A percentile compares a stretch with the other conserved stretches of the same genome.
These are phyloP conservation scores for Nyleta sp. DNA, from an alignment of 2,888 invertebrate genomes.

Conservation along the genomic window DNA sequence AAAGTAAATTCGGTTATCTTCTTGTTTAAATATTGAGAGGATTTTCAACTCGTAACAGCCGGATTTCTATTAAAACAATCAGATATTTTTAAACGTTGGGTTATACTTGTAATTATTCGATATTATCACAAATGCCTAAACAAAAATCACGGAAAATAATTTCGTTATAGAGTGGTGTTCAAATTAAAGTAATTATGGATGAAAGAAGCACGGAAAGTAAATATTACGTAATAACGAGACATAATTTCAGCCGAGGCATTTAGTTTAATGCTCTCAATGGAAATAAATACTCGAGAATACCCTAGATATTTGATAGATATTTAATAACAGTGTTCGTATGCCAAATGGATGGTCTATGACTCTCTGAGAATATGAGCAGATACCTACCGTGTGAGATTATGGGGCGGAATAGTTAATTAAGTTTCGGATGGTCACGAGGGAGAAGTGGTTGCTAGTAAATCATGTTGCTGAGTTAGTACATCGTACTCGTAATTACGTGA, in stretches of 20 bases:
- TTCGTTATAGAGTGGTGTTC: background rate
- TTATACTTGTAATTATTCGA: too few relatives aligned
- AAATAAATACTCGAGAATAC: constrained; percentile 32
- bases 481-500: constrained; percentile 73
- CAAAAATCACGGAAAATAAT: background rate
- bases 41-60: too few relatives aligned
- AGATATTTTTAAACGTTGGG: too few relatives aligned
- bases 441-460: constrained; percentile 74
- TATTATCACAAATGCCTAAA: background rate
- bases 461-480: constrained; percentile 68
- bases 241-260: background rate
- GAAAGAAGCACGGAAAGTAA: background rate
- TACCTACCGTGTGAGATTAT: constrained; percentile 71
- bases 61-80: too few relatives aligned
- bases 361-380: constrained; percentile 59
- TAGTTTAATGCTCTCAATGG: constrained; percentile 10
- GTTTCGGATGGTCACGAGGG: constrained; percentile 75
- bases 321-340: constrained; percentile 49
- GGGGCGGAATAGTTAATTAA: constrained; percentile 78
- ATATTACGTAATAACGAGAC: background rate
- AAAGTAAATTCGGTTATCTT: too few relatives aligned
- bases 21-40: too few relatives aligned
- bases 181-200: background rate
- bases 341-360: constrained; percentile 56
- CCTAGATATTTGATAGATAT: constrained; percentile 40